A percentile compares a stretch with the other conserved stretches of the same genome.
These are phyloP conservation scores for Epinotia demarniana DNA, from an alignment of 2,888 invertebrate genomes.

Conservation along the genomic window DNA sequence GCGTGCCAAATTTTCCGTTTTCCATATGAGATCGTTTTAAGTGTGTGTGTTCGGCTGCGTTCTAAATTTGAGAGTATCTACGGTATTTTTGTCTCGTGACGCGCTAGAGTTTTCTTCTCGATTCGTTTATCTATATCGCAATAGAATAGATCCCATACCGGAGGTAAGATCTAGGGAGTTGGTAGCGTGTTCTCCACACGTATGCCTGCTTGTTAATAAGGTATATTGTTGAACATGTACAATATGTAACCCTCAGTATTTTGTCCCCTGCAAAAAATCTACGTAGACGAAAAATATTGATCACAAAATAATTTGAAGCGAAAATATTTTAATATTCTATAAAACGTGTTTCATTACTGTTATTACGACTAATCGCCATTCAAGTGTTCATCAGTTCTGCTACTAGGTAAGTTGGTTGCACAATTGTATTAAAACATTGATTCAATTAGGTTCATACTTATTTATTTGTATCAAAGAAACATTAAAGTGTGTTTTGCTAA, in stretches of 20 bases:
- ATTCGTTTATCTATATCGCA: not conserved
- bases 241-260: no score
- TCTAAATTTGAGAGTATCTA: conserved; percentile 12
- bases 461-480: not conserved
- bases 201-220: no score
- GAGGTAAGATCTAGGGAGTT: not conserved
- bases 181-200: not conserved
- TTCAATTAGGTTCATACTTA: not conserved
- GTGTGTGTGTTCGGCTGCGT: not conserved
- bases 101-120: not conserved
- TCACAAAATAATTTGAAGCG: not conserved
- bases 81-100: not conserved
- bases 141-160: conserved; percentile 5
- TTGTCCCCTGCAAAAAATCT: no score
- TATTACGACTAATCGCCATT: no score
- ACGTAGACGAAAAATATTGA: no score
- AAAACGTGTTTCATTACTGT: no score
- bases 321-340: no score
- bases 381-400: not conserved
- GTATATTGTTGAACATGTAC: no score
- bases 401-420: not conserved
- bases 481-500: not conserved
- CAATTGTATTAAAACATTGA: no score
- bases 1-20: conserved; percentile 5
- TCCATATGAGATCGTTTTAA: conserved; percentile 10